Conservation (phyloP, 1,140 invertebrate species). For the Ceratosolen solmsi region DNA sequence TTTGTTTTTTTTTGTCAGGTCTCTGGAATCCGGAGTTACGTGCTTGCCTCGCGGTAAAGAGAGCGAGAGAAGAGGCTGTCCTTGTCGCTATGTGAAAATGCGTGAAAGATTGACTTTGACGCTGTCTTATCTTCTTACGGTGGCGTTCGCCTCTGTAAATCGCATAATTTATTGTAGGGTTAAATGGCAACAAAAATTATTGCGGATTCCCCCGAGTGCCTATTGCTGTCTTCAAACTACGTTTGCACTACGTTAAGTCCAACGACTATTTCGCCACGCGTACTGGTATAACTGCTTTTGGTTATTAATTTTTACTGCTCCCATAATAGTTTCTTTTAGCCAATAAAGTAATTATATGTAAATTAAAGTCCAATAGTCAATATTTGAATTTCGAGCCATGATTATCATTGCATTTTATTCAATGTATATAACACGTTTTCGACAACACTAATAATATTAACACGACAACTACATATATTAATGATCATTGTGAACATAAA, state of each 20-base stretch:
- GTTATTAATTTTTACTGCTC: background rate
- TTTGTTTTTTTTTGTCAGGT: constrained; percentile 22
- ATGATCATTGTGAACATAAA: too few relatives aligned
- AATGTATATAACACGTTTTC: too few relatives aligned
- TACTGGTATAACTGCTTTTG: background rate
- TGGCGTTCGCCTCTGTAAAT: background rate
- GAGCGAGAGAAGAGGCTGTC: background rate
- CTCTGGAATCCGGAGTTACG: background rate
- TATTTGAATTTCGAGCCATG: too few relatives aligned
- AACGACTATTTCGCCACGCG: background rate
- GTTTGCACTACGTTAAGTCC: background rate
- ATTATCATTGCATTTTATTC: too few relatives aligned
- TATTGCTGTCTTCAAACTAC: background rate
- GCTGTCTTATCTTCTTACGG: too few relatives aligned
- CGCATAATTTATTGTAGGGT: constrained; percentile 33
- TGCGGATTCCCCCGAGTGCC: background rate
- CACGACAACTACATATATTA: too few relatives aligned
- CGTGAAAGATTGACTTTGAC: constrained; percentile 27
- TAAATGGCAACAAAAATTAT: constrained; percentile 21
- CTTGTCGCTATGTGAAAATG: background rate
- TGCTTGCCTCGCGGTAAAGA: background rate
- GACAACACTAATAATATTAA: too few relatives aligned
- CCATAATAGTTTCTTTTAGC: background rate
- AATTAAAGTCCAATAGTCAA: too few relatives aligned
- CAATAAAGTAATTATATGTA: background rate